Percentiles rank a stretch among this genome's conserved stretches.
Conservation (phyloP, 2,888 invertebrate genomes). For the Ariolimax columbianus region DNA sequence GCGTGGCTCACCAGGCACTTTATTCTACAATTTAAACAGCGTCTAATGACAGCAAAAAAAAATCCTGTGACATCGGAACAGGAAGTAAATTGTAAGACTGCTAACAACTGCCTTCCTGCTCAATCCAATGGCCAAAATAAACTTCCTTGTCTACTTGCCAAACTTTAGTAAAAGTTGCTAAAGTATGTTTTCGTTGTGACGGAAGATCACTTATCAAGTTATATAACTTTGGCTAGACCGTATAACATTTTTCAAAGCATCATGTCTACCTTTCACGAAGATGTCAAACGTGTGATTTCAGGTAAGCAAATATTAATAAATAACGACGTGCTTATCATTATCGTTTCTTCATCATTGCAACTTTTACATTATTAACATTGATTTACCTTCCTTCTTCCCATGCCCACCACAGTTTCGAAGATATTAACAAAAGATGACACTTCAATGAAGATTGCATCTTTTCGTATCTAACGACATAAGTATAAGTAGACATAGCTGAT, state of each 20-base stretch:
- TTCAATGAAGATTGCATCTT: too few relatives aligned
- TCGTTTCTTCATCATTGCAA: background rate
- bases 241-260: background rate
- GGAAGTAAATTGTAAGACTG: slow-evolving; percentile 8
- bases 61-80: too few relatives aligned
- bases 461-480: too few relatives aligned
- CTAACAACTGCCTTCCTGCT: slow-evolving; percentile 33
- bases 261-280: slow-evolving; percentile 34
- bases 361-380: too few relatives aligned
- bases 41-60: too few relatives aligned
- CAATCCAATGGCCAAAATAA: background rate
- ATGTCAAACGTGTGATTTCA: slow-evolving; percentile 27
- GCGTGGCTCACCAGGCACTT: too few relatives aligned
- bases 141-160: slow-evolving; percentile 18
- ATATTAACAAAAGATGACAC: too few relatives aligned
- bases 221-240: background rate
- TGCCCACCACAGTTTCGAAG: too few relatives aligned
- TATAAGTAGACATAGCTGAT: too few relatives aligned
- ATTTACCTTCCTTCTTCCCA: too few relatives aligned
- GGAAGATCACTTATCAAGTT: background rate
- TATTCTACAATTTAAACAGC: too few relatives aligned
- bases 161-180: background rate
- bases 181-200: background rate
- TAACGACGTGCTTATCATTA: too few relatives aligned
- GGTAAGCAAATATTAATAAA: background rate